These are phyloP conservation scores for Sinohyriopsis cumingii DNA, from an alignment of 2,888 invertebrate species.

Conservation along the genomic window DNA sequence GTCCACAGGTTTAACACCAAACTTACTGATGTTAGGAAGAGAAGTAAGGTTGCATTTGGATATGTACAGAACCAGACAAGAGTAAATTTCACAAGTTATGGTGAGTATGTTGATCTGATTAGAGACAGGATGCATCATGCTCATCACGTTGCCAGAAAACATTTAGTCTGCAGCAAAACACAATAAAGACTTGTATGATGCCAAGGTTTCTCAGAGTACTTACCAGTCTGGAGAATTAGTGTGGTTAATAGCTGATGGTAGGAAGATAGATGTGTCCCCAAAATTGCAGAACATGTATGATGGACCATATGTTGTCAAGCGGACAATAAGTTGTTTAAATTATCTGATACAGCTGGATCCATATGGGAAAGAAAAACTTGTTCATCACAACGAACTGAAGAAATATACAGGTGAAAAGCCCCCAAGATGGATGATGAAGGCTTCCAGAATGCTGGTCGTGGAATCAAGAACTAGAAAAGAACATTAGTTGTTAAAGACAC, in stretches of 20 bases:
- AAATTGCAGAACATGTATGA: slow-evolving; percentile 23
- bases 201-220: slow-evolving; percentile 8
- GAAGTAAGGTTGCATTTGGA: too few species aligned
- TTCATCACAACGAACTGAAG: slow-evolving; percentile 28
- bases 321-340: slow-evolving; percentile 9
- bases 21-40: too few species aligned
- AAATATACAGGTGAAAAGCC: slow-evolving; percentile 13
- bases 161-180: slow-evolving; percentile 7
- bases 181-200: slow-evolving; percentile 23
- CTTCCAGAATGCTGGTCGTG: too few species aligned
- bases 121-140: too few species aligned
- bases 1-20: too few species aligned
- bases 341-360: too few species aligned
- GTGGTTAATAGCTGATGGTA: slow-evolving; percentile 23
- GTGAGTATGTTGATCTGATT: too few species aligned
- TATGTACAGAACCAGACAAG: too few species aligned
- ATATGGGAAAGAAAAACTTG: too few species aligned
- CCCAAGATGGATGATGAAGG: slow-evolving; percentile 9
- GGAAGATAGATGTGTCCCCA: slow-evolving; percentile 15
- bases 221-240: slow-evolving; percentile 23
- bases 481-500: too few species aligned
- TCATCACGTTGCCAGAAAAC: too few species aligned
- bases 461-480: neutral
- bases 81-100: too few species aligned
- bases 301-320: slow-evolving; percentile 22